Base-by-base conservation (phyloP, 92 coral and sea anemone genomes). In the Bergia sp. region DNA sequence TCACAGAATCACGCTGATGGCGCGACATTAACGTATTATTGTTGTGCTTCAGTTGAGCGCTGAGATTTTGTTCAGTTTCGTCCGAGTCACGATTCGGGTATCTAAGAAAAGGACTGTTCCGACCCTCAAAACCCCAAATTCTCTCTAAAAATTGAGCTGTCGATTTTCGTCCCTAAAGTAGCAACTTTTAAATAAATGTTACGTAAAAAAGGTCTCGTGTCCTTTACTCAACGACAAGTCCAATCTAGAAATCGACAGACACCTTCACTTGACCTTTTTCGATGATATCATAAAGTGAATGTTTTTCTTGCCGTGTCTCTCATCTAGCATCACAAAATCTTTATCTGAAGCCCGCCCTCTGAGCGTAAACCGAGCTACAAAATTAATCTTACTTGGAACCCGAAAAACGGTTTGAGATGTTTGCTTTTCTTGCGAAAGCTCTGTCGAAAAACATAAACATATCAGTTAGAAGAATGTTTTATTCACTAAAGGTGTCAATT, bases 291-390 rank as follows among this genome's bases (percentile, higher is more conserved):
- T 12, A 21, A 37, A 16, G 71, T 81, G 86, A 64, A 81, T 58
- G 73, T 61, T 81, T 38, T 55, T 55, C 38, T 58, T 58, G 18
- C 29, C 73, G 36, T 61, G 85, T 81, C 86, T 67, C 86, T 82
- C 76, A 67, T 82, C 86, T 43, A 11, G 49, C 38, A 23, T 43
- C 67, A 66, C 86, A 23, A 29, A 29, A 12, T 61, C 13, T 43
- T 83, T 16, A 65, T 65, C 41, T 83, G 58, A 42, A 67, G 53
- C 76, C 77, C 40, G 39, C 77, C 77, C 64, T 69, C 42, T 69
- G 47, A 13, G 37, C 1, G 45, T 37, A 81, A 81, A 58, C 43
- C 10, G 49, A 39, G 4, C 20, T 53, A 23, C 4, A 81, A 79
- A 55, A 50, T 79, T 6, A 23, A 38, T 79, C 9, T 16, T 8